Evolutionary conservation across 2,888 invertebrate genomes (phyloP).

Genomic region (Limnephilus lunatus): DNA sequence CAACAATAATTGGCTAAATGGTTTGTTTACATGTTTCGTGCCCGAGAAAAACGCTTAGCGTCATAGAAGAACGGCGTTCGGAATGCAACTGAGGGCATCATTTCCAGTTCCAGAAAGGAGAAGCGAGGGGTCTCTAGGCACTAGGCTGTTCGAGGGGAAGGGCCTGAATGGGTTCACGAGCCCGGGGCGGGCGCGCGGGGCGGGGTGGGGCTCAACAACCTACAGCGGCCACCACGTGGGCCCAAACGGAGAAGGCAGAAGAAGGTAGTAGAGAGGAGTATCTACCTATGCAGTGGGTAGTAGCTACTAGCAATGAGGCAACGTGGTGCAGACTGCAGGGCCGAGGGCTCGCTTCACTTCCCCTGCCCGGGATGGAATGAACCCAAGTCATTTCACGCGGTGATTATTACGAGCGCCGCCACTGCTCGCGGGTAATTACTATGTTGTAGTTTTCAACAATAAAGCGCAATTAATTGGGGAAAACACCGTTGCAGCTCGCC

Average conservation of each 20-base stretch:
- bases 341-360: slow-evolving; percentile 18
- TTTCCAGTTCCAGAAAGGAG: background rate
- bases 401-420: slow-evolving; percentile 27
- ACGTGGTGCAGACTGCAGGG: background rate
- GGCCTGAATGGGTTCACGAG: slow-evolving; percentile 32
- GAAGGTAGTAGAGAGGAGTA: background rate
- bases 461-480: background rate
- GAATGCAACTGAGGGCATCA: slow-evolving; percentile 56
- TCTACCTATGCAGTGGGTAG: background rate
- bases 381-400: slow-evolving; percentile 32
- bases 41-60: background rate
- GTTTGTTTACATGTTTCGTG: slow-evolving; percentile 46
- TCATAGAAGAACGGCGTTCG: slow-evolving; percentile 28
- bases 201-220: slow-evolving; percentile 46
- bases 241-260: background rate
- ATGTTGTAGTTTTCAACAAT: slow-evolving; percentile 11
- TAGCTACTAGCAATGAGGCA: background rate
- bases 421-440: slow-evolving; percentile 8
- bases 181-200: slow-evolving; percentile 4
- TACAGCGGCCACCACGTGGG: slow-evolving; percentile 37
- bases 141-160: slow-evolving; percentile 34
- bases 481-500: background rate
- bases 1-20: background rate
- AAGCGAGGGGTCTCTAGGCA: background rate
- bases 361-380: background rate